Evolutionary conservation across 2,888 invertebrate species (phyloP).

Genomic region (Liposcelis brunnea): DNA sequence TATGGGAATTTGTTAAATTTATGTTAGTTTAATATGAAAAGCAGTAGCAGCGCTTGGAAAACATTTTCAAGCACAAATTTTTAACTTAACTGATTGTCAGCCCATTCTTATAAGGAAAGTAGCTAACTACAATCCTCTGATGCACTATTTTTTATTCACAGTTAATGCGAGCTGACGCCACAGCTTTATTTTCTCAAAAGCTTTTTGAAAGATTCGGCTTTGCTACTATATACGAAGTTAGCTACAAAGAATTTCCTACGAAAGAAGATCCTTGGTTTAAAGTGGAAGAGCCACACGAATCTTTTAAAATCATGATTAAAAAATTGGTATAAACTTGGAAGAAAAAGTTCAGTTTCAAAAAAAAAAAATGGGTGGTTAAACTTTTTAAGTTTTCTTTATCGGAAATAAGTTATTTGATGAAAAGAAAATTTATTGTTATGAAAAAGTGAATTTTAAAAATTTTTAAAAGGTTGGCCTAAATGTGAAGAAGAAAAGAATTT

Average conservation of each 20-base stretch:
- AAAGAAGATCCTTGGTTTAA: conserved; percentile 1
- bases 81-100: too few relatives aligned
- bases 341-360: background rate
- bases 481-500: too few relatives aligned
- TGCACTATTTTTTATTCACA: background rate
- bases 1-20: too few relatives aligned
- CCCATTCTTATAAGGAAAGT: too few relatives aligned
- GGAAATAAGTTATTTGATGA: background rate
- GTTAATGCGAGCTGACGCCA: conserved; percentile 1
- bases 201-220: background rate
- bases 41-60: too few relatives aligned
- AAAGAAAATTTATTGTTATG: background rate
- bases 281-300: background rate
- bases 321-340: background rate
- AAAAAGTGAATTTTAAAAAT: background rate
- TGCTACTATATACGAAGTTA: background rate
- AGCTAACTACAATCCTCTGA: background rate
- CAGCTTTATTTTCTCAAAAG: conserved; percentile 3
- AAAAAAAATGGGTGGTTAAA: background rate
- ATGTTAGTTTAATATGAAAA: too few relatives aligned
- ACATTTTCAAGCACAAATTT: too few relatives aligned
- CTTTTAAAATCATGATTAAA: conserved; percentile 4
- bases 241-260: background rate
- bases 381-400: background rate
- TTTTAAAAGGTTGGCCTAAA: too few relatives aligned